Evolutionary conservation across 2,888 invertebrate species (phyloP).

Genomic region (Sycophila texana): DNA sequence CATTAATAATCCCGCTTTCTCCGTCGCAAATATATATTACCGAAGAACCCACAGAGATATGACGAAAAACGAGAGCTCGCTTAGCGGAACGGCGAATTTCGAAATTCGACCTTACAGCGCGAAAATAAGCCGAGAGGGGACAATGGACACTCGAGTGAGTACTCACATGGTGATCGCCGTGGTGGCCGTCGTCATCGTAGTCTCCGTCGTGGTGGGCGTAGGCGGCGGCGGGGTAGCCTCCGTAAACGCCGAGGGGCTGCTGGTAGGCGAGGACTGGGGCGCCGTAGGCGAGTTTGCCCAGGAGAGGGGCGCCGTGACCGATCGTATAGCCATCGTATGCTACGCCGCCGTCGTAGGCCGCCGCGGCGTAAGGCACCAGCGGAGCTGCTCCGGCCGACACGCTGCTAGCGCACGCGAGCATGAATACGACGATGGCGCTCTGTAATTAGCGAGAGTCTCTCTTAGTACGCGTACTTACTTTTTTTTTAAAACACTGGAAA

Average conservation of each 20-base stretch:
- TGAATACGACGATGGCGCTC: slow-evolving; percentile 36
- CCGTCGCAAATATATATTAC: no score
- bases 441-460: slow-evolving; percentile 33
- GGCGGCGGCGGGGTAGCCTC: not conserved
- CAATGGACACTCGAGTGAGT: not conserved
- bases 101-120: no score
- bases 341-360: slow-evolving; percentile 58
- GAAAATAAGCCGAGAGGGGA: no score
- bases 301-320: not conserved
- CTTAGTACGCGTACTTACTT: no score
- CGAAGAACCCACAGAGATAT: no score
- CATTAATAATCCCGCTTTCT: no score
- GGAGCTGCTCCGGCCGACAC: slow-evolving; percentile 36
- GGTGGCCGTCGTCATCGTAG: slow-evolving; percentile 32
- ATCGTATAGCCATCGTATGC: slow-evolving; percentile 55
- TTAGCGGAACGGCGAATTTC: no score
- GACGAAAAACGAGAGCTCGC: no score
- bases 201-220: slow-evolving; percentile 27
- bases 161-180: slow-evolving; percentile 63
- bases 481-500: not conserved
- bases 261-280: slow-evolving; percentile 28
- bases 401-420: slow-evolving; percentile 31
- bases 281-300: slow-evolving; percentile 38
- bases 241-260: slow-evolving; percentile 23
- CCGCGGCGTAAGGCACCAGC: slow-evolving; percentile 43